Percentiles rank a stretch among this genome's conserved stretches.
Evolutionary conservation across 1,140 invertebrate genomes (phyloP).

Genomic region (Meteorus sp.): DNA sequence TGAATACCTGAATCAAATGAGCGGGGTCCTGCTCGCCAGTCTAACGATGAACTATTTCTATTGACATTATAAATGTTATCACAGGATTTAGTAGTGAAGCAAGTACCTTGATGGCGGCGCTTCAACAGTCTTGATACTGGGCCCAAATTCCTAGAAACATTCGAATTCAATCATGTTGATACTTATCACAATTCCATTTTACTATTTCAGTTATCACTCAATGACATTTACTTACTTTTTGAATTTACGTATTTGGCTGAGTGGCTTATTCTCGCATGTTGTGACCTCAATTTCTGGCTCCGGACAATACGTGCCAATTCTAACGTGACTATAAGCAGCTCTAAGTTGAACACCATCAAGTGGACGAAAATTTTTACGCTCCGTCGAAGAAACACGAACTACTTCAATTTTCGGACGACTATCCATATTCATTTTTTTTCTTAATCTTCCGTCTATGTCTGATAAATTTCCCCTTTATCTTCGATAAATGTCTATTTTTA

Average conservation of each 20-base stretch:
- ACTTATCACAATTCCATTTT: background rate
- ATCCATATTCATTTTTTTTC: conserved; percentile 32
- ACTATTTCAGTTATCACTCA: background rate
- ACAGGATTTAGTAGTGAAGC: conserved; percentile 57
- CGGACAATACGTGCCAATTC: conserved; percentile 51
- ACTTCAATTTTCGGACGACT: conserved; percentile 51
- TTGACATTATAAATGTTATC: conserved; percentile 59
- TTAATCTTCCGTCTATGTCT: conserved; percentile 19
- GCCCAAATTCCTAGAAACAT: conserved; percentile 50
- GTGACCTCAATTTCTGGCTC: conserved; percentile 40
- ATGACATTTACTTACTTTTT: conserved; percentile 48
- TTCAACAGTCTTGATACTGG: conserved; percentile 57
- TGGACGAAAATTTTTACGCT: conserved; percentile 50
- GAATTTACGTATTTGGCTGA: conserved; percentile 44
- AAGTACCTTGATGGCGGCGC: conserved; percentile 52
- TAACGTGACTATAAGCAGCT: conserved; percentile 51
- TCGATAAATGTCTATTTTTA: background rate
- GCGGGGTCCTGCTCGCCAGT: conserved; percentile 45
- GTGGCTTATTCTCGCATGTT: conserved; percentile 39
- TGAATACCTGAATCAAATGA: conserved; percentile 45
- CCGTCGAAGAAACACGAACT: conserved; percentile 51
- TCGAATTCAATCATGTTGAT: conserved; percentile 2
- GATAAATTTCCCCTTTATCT: too few relatives aligned
- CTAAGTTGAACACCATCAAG: conserved; percentile 52
- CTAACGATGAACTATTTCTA: conserved; percentile 50